Percentiles rank a stretch among this genome's conserved stretches.
Evolutionary conservation across 1,140 invertebrate genomes (phyloP).

Genomic region (Halictus rubicundus): DNA sequence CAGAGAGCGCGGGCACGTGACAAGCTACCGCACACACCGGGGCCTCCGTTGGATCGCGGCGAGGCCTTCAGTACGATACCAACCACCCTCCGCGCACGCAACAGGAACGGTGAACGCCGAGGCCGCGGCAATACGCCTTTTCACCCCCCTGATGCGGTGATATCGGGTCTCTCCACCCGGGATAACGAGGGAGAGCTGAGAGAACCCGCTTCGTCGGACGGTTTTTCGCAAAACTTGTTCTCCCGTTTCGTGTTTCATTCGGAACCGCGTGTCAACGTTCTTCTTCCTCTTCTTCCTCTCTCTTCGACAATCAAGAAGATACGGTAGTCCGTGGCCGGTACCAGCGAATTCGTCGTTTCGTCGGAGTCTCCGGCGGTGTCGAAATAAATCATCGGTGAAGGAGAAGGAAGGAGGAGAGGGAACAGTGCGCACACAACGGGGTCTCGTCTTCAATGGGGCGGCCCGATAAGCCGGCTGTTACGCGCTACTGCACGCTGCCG

Average conservation of each 20-base stretch:
- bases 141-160: constrained; percentile 53
- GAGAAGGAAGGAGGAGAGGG: neutral
- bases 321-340: no score
- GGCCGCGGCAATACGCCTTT: constrained; percentile 47
- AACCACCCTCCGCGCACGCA: constrained; percentile 79
- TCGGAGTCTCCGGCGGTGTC: neutral
- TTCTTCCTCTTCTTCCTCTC: no score
- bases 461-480: constrained; percentile 61
- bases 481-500: constrained; percentile 67
- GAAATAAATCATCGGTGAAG: neutral
- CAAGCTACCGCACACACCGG: constrained; percentile 77
- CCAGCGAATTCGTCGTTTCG: neutral
- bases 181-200: no score
- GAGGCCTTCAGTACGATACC: constrained; percentile 80
- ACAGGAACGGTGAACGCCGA: constrained; percentile 63
- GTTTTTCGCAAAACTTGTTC: no score
- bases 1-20: constrained; percentile 78
- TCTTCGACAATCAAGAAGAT: no score
- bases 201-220: no score
- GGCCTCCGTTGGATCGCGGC: constrained; percentile 67
- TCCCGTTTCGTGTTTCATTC: no score
- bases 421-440: neutral
- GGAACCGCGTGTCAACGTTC: no score
- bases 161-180: constrained; percentile 14
- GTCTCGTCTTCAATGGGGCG: constrained; percentile 62